These are phyloP conservation scores for Leptopilina clavipes DNA, from an alignment of 1,140 invertebrate species.

Conservation along the genomic window DNA sequence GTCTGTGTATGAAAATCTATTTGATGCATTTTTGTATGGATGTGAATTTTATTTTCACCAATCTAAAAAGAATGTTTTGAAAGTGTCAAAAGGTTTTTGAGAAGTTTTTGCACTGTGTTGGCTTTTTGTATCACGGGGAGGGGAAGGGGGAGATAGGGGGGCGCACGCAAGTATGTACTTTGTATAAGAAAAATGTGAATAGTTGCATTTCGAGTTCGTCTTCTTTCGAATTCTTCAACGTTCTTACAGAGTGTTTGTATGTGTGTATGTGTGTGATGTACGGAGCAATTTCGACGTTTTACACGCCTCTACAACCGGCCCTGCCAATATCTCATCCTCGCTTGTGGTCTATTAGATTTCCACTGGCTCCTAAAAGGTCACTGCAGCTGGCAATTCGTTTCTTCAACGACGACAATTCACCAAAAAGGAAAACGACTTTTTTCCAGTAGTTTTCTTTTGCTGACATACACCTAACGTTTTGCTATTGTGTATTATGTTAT, in stretches of 20 bases:
- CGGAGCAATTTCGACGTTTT: conserved; percentile 12
- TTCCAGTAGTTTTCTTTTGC: neutral
- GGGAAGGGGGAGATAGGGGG: too few relatives aligned
- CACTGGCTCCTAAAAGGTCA: conserved; percentile 60
- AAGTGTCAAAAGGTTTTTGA: neutral
- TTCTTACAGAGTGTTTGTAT: neutral
- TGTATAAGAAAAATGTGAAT: neutral
- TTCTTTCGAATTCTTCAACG: conserved; percentile 14
- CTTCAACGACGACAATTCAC: conserved; percentile 15
- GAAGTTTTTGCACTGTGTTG: neutral
- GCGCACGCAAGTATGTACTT: neutral
- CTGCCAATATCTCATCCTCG: conserved; percentile 65
- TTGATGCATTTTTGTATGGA: neutral
- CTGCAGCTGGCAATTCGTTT: conserved; percentile 33
- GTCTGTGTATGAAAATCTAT: neutral
- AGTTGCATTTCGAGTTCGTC: conserved; percentile 22
- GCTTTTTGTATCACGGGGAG: neutral
- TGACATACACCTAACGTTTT: neutral
- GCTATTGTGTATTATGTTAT: neutral
- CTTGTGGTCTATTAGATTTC: conserved; percentile 69
- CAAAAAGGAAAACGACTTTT: conserved; percentile 9
- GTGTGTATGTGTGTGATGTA: neutral
- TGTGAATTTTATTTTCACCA: neutral
- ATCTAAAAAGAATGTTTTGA: neutral
- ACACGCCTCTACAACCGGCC: conserved; percentile 45